Percentiles rank a stretch among this genome's conserved stretches.
Evolutionary conservation across 2,797 vertebrate species (phyloP).

Genomic region (Catharus ustulatus): DNA sequence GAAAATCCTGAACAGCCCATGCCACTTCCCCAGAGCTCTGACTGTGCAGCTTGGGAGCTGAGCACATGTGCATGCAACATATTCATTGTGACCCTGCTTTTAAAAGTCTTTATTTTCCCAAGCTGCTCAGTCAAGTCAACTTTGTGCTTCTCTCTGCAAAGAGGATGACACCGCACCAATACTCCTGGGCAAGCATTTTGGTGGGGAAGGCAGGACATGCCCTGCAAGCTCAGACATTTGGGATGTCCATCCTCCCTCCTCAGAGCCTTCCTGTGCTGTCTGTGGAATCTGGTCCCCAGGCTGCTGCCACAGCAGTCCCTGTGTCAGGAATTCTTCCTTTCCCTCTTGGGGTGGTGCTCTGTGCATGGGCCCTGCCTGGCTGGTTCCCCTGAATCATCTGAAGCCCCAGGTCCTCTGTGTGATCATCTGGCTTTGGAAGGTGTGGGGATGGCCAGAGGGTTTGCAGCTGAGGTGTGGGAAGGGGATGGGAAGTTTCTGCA

Average conservation of each 20-base stretch:
- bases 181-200: not conserved
- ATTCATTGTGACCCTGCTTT: not conserved
- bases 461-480: not conserved
- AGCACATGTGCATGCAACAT: not conserved
- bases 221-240: not conserved
- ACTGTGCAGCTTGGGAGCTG: not conserved
- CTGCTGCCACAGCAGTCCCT: not conserved
- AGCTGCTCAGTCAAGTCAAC: not conserved
- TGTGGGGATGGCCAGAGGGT: not conserved
- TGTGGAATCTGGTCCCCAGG: not conserved
- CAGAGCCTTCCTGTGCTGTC: not conserved
- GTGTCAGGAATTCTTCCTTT: not conserved
- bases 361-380: accelerated
- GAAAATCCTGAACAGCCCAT: not conserved
- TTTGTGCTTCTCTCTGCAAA: not conserved
- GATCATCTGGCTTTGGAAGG: not conserved
- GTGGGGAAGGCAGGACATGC: not conserved
- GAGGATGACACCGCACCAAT: not conserved
- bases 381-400: not conserved
- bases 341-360: not conserved
- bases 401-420: not conserved
- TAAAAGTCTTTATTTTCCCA: not conserved
- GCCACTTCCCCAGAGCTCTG: not conserved
- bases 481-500: not conserved
- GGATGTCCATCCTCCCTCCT: not conserved